Evolutionary conservation across 2,113 vertebrate genomes (phyloP), one percentile per base, ranked within the genome.

Genomic region (Clarias gariepinus): DNA sequence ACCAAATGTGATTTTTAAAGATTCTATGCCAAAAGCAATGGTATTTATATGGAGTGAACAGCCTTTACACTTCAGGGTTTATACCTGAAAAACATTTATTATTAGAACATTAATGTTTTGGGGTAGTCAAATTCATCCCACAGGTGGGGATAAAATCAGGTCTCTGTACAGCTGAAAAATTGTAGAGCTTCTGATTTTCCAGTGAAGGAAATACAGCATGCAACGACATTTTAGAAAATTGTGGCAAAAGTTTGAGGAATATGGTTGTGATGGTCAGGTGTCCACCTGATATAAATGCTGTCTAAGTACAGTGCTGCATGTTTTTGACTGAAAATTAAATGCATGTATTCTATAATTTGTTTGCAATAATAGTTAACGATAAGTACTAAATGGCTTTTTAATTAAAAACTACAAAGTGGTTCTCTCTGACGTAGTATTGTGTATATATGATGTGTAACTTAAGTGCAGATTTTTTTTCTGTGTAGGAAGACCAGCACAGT

Each of bases 401-500:
- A 41, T 47, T 21, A 8, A 25, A 21, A 76, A n/a, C n/a, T 41
- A 53, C 10, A 76, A 52, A 53, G 21, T 3, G 21, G 13, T n/a
- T 23, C 7, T 55, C 52, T 28, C 52, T 28, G 15, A 53, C 11
- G 19, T 28, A 57, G 2, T 55, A 30, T 25, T n/a, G 25, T 28
- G 28, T 1, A 55, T n/a, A 12, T 21, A 66, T 74, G 36, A 5
- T 60, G 73, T 80, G 19, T 76, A 68, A 68, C 74, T 83, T 25
- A 30, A 30, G 52, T 47, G 30, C 33, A 41, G 7, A 55, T 21
- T n/a, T 9, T 68, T 80, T 80, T 74, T 41, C 61, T 80, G 76
- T 88, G 89, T 88, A 87, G 87, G 87, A 11, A 81, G 84, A 60
- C 23, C 47, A 77, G 21, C 71, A 30, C 66, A 74, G 86, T 83